Evolutionary conservation across 1,140 invertebrate species (phyloP), one percentile per base, ranked within the genome.

Genomic region (Zaprionus ornatus): DNA sequence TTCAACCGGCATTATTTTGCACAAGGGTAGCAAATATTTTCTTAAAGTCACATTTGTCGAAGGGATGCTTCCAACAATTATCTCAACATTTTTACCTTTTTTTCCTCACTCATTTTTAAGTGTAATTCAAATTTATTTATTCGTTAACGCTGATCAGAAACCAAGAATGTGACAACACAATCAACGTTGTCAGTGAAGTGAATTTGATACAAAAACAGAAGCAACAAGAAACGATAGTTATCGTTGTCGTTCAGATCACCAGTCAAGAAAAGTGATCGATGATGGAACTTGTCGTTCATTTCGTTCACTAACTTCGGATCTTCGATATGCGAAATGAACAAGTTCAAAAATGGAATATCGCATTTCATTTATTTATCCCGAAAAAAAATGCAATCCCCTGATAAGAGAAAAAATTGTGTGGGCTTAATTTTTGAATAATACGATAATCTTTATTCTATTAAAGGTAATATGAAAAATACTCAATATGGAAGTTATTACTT

Each of bases 381-480:
- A 37, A 45, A 48, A 15, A 19, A 48, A 19, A 10, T 19, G 1
- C 0, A 48, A 21, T 19, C 10, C 10, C 3, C 10, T 12, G 3
- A 21, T 48, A 12, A n/a, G 4, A 48, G 21, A 5, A 50, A 3
- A 21, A 23, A 17, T 40, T 0, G 2, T n/a, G 0, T n/a, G 15
- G n/a, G 19, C 10, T 50, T 21, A 40, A 68, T 73, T 74, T 79
- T 85, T 85, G 82, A 85, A 85, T 85, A 80, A 85, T 85, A 85
- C 82, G 82, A 85, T 85, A 85, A 85, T 85, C 67, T 85, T 86
- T 85, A 85, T 85, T 85, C 82, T 85, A 85, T 85, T 85, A 85
- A 85, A 85, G 82, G 78, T 85, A 85, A 85, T 85, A 85, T 85
- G 82, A 85, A 85, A 85, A 85, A 85, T 85, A 91, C 77, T 86